Evolutionary conservation across 2,888 invertebrate genomes (phyloP).

Genomic region (Muschampia plurimacula): DNA sequence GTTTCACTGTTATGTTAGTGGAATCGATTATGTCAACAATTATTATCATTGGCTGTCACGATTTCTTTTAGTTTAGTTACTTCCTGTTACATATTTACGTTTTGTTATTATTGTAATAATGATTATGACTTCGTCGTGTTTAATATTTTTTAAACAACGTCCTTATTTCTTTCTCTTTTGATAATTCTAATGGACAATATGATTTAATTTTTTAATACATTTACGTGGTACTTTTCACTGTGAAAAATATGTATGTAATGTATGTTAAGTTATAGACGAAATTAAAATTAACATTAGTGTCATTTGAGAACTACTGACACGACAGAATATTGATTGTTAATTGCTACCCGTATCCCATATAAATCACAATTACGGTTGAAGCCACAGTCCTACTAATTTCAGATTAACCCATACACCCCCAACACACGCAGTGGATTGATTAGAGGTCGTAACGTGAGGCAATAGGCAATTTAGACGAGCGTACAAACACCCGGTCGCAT

Average conservation of each 20-base stretch:
- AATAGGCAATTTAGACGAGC: not conserved
- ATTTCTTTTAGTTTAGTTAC: not conserved
- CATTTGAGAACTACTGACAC: too few relatives aligned
- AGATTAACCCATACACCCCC: not conserved
- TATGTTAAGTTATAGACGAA: too few relatives aligned
- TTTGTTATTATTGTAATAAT: not conserved
- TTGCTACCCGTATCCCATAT: not conserved
- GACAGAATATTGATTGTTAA: too few relatives aligned
- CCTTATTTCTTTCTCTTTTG: not conserved
- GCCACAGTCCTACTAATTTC: not conserved
- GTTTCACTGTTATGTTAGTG: not conserved
- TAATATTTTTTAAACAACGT: not conserved
- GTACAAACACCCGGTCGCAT: not conserved
- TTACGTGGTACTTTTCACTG: too few relatives aligned
- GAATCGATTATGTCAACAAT: not conserved
- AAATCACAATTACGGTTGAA: not conserved
- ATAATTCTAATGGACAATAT: not conserved
- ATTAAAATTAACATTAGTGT: too few relatives aligned
- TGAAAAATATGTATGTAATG: too few relatives aligned
- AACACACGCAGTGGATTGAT: not conserved
- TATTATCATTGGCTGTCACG: not conserved
- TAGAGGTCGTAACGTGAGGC: not conserved
- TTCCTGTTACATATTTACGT: not conserved
- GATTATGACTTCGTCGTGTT: not conserved
- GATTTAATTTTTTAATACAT: too few relatives aligned